Base-by-base conservation (phyloP, 2,113 vertebrate species). In the Anhinga anhinga region DNA sequence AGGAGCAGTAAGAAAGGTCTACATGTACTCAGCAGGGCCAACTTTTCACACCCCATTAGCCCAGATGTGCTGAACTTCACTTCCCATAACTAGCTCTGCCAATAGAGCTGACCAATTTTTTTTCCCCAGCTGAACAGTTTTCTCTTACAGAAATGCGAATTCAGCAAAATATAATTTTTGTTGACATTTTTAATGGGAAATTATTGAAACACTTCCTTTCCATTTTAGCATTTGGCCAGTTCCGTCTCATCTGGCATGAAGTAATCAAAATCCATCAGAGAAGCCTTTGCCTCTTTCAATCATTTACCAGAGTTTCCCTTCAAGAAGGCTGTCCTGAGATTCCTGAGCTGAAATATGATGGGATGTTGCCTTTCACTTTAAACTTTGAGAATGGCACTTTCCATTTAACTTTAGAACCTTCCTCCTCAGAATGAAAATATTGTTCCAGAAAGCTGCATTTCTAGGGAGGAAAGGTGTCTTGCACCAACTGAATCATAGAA, bases 201-300 rank as follows among this genome's bases (percentile, higher is more conserved):
- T 96, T 91, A 95, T 95, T 93, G 84, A 94, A 95, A 97, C 84
- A 90, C 82, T 93, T 94, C 77, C 92, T 88, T 97, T 96, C 93
- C 81, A 87, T 72, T 66, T 94, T 40, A 95, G 42, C 89, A 44
- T 95, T 91, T 93, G 91, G 91, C 93, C 69, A 56, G 74, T 69
- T 94, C 91, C 94, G 58, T 95, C 87, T 95, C 78, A 82, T 88
- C 93, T 82, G 61, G 30, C 7, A 1, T 65, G 81, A 94, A 91
- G 65, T 82, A 91, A 96, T 90, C 70, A 93, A 93, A 93, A 52
- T 42, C 84, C 74, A 88, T 30, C 56, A 72, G 78, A 94, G 44
- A 72, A 94, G 36, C 40, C 29, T 21, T 87, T 47, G 34, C 53
- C 70, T 87, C 55, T 67, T 72, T 91, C 81, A 87, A 38, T 92